Conservation (phyloP, 2,888 invertebrate species). For the Cheilosia impressa region DNA sequence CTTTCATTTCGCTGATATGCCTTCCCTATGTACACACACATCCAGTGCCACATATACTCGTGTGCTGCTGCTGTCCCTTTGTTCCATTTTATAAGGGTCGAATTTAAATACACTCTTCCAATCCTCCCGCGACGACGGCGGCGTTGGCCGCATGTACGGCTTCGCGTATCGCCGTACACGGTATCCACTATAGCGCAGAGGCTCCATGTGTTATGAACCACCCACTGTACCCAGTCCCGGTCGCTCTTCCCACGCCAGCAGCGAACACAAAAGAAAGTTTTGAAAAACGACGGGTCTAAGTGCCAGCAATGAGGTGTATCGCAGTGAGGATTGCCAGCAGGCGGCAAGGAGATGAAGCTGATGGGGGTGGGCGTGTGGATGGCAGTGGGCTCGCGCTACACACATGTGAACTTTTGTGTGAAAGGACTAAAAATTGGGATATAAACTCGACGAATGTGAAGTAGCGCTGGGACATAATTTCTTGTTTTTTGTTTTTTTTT, state of each 20-base stretch:
- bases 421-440: conserved; percentile 75
- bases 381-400: conserved; percentile 37
- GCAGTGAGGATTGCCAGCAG: conserved; percentile 59
- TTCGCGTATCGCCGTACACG: conserved; percentile 69
- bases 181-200: conserved; percentile 39
- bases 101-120: conserved; percentile 77
- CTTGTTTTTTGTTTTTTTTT: conserved; percentile 58
- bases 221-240: conserved; percentile 27
- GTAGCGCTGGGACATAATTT: conserved; percentile 75
- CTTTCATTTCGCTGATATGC: neutral
- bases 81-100: conserved; percentile 77
- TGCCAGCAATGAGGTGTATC: conserved; percentile 75
- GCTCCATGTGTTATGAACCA: conserved; percentile 64
- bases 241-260: neutral
- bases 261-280: conserved; percentile 73
- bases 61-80: conserved; percentile 62
- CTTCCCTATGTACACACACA: conserved; percentile 60
- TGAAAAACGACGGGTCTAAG: conserved; percentile 76
- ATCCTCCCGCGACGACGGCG: conserved; percentile 77
- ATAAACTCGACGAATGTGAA: conserved; percentile 75
- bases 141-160: conserved; percentile 70
- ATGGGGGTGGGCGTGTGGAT: conserved; percentile 46
- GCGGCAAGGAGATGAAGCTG: conserved; percentile 58
- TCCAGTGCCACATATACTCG: conserved; percentile 39
- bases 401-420: conserved; percentile 72